Conservation (phyloP, 92 coral and sea anemone genomes). For the Parazoanthus atlanticus region DNA sequence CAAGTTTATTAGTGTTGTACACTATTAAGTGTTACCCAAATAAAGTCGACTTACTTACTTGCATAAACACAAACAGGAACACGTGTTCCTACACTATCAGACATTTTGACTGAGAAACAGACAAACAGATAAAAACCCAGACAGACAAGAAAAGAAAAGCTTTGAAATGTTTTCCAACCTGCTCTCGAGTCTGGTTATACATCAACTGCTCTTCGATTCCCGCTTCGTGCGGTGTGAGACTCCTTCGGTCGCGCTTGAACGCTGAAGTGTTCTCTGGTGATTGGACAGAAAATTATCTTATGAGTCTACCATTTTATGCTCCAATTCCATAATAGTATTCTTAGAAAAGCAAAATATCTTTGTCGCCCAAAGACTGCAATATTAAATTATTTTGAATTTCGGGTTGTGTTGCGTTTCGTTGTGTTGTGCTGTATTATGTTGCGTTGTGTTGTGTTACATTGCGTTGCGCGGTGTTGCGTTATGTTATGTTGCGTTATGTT, state of each 20-base stretch:
- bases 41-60: too few relatives aligned
- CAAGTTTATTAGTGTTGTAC: too few relatives aligned
- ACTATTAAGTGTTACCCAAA: too few relatives aligned
- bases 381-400: background rate
- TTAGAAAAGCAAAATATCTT: background rate
- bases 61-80: too few relatives aligned
- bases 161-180: background rate
- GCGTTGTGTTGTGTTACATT: background rate
- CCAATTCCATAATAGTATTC: too few relatives aligned
- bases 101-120: background rate
- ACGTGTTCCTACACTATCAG: too few relatives aligned
- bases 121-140: background rate
- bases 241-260: constrained; percentile 31
- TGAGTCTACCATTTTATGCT: background rate
- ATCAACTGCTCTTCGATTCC: constrained; percentile 47
- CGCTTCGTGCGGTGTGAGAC: background rate
- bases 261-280: constrained; percentile 38
- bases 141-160: background rate
- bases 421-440: background rate
- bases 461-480: too few relatives aligned
- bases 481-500: background rate
- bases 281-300: background rate
- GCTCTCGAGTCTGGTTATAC: constrained; percentile 44
- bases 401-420: too few relatives aligned
- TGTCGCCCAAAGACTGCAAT: background rate